Evolutionary conservation across 2,797 vertebrate species (phyloP), one percentile per base, ranked within the genome.

Genomic region (Tangara arthus): DNA sequence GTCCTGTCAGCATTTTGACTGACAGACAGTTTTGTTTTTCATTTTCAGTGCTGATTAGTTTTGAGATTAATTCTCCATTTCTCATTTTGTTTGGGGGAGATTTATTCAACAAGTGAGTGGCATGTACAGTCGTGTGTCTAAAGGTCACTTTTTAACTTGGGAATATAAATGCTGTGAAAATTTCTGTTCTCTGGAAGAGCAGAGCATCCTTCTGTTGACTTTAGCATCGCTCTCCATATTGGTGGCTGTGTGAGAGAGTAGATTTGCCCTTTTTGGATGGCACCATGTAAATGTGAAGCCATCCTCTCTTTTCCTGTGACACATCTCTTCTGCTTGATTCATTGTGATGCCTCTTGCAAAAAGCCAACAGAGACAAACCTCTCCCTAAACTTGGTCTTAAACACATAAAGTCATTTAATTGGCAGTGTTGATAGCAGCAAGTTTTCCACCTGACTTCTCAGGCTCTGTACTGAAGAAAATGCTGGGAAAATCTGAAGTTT

Each of bases 41-140:
- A 76, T 94, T 89, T 96, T 91, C 94, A 73, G 69, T 19, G 4
- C 87, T 94, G 94, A 90, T 96, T 94, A 96, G 88, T 78, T 94
- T 69, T 73, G 66, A 84, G 92, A 68, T 95, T 60, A 96, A 91
- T 95, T 93, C 78, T 92, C 78, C 76, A 35, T 94, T 88, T 96
- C 94, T 95, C 91, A 91, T 85, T 95, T 92, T 95, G 39, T 79
- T 88, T 86, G 57, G 46, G 72, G 42, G 80, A 86, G 77, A 69
- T 90, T 93, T 97, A 79, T 91, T 95, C 88, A 95, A 95, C 93
- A 96, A 86, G 77, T 87, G 93, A 94, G 83, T 87, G 86, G 61
- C 72, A 35, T 27, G 60, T 70, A 87, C 66, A 85, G 75, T 85
- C 14, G 2, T 64, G 64, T 73, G 79, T 72, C 83, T 87, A 93